Percentiles rank a stretch among this genome's conserved stretches.
phyloP scores from a whole-genome alignment of 1,140 invertebrate species.

The Drosophila tropicalis region DNA sequence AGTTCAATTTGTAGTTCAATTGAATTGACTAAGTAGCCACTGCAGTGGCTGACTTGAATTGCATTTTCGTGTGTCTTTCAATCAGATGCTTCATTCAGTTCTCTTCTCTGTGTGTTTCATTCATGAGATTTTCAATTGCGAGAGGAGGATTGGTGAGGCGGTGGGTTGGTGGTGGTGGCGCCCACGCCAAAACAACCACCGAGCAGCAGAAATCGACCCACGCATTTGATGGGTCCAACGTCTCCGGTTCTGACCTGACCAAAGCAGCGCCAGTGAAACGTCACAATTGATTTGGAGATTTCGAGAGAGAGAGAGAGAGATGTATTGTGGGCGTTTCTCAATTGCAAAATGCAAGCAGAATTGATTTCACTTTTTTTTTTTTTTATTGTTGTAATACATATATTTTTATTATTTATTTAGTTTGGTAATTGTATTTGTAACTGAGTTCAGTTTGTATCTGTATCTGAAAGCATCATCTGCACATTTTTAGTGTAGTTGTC shows the following conservation, averaged over 20 bases:
- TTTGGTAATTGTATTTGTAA: conserved; percentile 27
- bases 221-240: conserved; percentile 1
- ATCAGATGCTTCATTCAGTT: conserved; percentile 40
- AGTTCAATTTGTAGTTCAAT: conserved; percentile 21
- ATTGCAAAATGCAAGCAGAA: conserved; percentile 66
- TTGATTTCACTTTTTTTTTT: conserved; percentile 68
- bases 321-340: conserved; percentile 58
- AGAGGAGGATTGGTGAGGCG: neutral
- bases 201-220: neutral
- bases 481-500: conserved; percentile 20
- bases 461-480: conserved; percentile 29
- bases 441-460: conserved; percentile 34
- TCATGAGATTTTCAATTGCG: conserved; percentile 14
- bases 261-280: neutral
- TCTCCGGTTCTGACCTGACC: neutral
- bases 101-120: conserved; percentile 23
- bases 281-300: conserved; percentile 18
- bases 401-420: too few relatives aligned
- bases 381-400: conserved; percentile 35
- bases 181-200: conserved; percentile 16
- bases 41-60: neutral
- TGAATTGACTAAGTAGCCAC: conserved; percentile 11
- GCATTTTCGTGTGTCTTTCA: conserved; percentile 6
- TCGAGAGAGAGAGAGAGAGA: neutral
- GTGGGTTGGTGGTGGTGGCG: neutral